Evolutionary conservation across 2,888 invertebrate genomes (phyloP).

Genomic region (Nomada ferruginata): DNA sequence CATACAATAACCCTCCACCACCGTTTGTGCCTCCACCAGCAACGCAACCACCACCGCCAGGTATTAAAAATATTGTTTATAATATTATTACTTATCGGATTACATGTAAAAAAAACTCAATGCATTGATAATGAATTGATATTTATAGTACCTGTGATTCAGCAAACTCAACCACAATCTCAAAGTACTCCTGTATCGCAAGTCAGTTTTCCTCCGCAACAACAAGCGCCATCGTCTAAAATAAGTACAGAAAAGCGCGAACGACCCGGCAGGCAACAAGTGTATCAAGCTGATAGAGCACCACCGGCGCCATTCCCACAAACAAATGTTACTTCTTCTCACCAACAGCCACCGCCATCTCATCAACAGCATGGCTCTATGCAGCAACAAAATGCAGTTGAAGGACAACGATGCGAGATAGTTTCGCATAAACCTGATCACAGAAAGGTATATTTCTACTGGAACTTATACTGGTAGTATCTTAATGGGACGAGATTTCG

Average conservation of each 20-base stretch:
- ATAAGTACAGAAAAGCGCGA: conserved; percentile 81
- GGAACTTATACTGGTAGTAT: neutral
- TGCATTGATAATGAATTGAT: neutral
- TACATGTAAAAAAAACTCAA: neutral
- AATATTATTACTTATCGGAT: neutral
- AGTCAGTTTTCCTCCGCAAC: conserved; percentile 70
- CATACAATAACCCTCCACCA: conserved; percentile 79
- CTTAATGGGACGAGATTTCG: neutral
- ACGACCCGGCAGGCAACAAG: conserved; percentile 80
- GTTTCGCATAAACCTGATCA: conserved; percentile 78
- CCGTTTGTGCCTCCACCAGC: conserved; percentile 81
- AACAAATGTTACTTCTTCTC: conserved; percentile 76
- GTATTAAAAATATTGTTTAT: conserved; percentile 42
- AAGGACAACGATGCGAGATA: conserved; percentile 78
- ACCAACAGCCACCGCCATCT: conserved; percentile 75
- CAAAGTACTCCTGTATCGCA: conserved; percentile 75
- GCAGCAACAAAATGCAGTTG: conserved; percentile 78
- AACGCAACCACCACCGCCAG: conserved; percentile 79
- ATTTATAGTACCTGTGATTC: conserved; percentile 54
- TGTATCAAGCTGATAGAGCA: conserved; percentile 80
- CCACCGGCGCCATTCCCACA: conserved; percentile 83
- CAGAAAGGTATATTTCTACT: conserved; percentile 72
- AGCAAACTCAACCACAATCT: conserved; percentile 71
- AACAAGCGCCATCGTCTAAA: conserved; percentile 77
- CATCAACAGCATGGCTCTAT: conserved; percentile 77